phyloP scores from a whole-genome alignment of 1,140 invertebrate genomes.

The Trialeurodes vaporariorum region DNA sequence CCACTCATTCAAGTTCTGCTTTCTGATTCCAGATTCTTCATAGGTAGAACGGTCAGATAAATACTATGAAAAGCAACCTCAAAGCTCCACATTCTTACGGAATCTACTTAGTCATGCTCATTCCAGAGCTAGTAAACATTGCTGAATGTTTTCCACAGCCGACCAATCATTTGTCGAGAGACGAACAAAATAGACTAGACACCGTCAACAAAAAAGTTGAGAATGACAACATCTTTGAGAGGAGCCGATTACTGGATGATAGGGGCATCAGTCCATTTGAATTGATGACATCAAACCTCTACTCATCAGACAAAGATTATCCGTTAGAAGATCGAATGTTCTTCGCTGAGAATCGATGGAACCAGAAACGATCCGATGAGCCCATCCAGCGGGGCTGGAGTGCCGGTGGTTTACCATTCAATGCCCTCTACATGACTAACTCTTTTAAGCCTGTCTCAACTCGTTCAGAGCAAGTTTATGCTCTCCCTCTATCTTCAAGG shows the following conservation, averaged over 20 bases:
- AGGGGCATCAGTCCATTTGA: not conserved
- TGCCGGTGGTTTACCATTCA: slow-evolving; percentile 36
- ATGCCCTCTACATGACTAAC: slow-evolving; percentile 33
- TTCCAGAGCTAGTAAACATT: not conserved
- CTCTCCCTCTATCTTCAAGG: not conserved
- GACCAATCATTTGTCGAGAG: not conserved
- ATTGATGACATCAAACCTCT: not conserved
- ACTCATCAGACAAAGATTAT: not conserved
- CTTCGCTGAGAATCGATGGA: not conserved
- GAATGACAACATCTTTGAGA: not conserved
- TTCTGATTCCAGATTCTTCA: too few relatives aligned
- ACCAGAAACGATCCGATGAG: not conserved
- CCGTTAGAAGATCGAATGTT: not conserved
- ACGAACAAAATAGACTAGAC: not conserved
- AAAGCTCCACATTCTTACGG: not conserved
- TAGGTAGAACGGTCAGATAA: too few relatives aligned
- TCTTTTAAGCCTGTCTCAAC: not conserved
- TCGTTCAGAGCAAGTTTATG: not conserved
- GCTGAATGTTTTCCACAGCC: not conserved
- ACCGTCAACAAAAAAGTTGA: not conserved
- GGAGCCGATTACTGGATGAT: not conserved
- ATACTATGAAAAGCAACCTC: not conserved
- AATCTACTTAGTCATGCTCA: not conserved
- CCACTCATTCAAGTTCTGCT: too few relatives aligned
- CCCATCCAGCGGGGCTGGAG: slow-evolving; percentile 13